Evolutionary conservation across 2,888 invertebrate species (phyloP).

Genomic region (Philaethria dido): DNA sequence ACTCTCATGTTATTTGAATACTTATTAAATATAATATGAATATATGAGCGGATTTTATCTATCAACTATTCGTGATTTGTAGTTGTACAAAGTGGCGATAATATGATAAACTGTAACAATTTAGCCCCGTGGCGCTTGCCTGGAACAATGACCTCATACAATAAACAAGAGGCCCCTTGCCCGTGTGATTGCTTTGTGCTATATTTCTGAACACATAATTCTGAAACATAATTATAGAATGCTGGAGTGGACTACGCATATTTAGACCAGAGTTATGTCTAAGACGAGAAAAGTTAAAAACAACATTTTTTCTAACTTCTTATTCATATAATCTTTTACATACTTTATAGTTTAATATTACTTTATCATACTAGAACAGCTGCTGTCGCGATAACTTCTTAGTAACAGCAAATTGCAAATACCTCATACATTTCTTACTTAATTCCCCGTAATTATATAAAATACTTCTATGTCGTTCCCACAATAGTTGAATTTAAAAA

Average conservation of each 20-base stretch:
- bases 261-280: background rate
- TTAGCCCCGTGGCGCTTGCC: constrained; percentile 58
- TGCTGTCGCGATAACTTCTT: constrained; percentile 1
- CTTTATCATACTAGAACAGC: background rate
- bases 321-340: background rate
- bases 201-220: constrained; percentile 53
- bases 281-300: background rate
- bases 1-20: too few relatives aligned
- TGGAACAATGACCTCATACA: constrained; percentile 76
- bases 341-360: background rate
- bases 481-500: constrained; percentile 35
- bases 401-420: constrained; percentile 7
- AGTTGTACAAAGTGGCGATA: constrained; percentile 40
- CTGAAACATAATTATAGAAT: constrained; percentile 27
- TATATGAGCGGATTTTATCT: constrained; percentile 26
- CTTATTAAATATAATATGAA: background rate
- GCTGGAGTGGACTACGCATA: background rate
- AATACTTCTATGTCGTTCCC: constrained; percentile 35
- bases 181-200: constrained; percentile 47
- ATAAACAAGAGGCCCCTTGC: constrained; percentile 62
- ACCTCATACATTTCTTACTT: constrained; percentile 16
- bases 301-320: background rate
- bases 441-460: constrained; percentile 36
- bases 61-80: constrained; percentile 29
- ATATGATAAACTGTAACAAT: constrained; percentile 59